phyloP scores from a whole-genome alignment of 2,888 invertebrate species.

The Orthosia gracilis region DNA sequence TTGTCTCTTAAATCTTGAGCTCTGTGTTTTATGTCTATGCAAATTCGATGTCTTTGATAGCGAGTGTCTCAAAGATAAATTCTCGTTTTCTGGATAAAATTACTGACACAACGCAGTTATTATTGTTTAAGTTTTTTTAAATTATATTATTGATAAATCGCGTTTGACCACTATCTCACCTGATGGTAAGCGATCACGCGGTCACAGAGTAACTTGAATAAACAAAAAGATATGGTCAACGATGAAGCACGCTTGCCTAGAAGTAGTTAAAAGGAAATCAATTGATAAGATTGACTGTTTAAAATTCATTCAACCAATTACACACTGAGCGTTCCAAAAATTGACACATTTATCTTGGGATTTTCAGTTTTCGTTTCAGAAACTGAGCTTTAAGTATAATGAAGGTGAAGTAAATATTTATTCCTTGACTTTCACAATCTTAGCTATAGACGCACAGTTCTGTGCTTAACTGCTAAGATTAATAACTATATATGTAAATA shows the following conservation, averaged over 20 bases:
- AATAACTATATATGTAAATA: neutral
- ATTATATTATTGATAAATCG: too few species aligned
- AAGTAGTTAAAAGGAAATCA: too few species aligned
- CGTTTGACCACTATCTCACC: too few species aligned
- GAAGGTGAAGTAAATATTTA: constrained; percentile 39
- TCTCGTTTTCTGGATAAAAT: neutral
- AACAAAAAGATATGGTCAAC: too few species aligned
- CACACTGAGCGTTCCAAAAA: neutral
- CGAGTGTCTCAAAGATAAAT: neutral
- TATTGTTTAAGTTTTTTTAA: too few species aligned
- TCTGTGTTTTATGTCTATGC: constrained; percentile 13
- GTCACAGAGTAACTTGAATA: too few species aligned
- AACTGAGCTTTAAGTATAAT: neutral
- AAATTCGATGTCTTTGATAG: neutral
- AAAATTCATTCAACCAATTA: neutral
- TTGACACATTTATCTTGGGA: too few species aligned
- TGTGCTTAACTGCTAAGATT: neutral
- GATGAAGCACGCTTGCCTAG: too few species aligned
- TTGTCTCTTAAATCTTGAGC: neutral
- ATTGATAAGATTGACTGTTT: neutral
- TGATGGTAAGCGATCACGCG: too few species aligned
- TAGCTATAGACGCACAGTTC: constrained; percentile 12
- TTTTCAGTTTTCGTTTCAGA: neutral
- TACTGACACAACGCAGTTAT: neutral
- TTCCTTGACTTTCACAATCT: constrained; percentile 22